A percentile compares a stretch with the other conserved stretches of the same genome.
Conservation (phyloP, 2,797 vertebrate genomes). For the Melopsittacus undulatus region DNA sequence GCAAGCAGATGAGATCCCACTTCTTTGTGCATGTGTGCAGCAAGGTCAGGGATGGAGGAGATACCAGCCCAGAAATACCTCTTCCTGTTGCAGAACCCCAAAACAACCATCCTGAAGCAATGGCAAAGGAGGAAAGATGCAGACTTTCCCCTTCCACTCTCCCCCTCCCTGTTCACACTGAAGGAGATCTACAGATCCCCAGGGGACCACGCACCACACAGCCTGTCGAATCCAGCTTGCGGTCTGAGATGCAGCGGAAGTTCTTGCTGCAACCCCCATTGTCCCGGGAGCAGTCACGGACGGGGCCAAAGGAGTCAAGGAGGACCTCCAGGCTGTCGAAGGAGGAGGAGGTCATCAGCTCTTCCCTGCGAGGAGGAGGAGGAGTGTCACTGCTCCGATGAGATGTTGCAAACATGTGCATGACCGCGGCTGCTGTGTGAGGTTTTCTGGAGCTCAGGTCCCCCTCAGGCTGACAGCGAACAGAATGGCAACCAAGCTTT, state of each 20-base stretch:
- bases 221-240: conserved; percentile 95
- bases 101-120: background rate
- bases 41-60: background rate
- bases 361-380: conserved; percentile 82
- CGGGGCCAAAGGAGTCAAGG: conserved; percentile 94
- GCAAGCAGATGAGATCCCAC: background rate
- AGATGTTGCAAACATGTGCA: accelerated
- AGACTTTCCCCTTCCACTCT: background rate
- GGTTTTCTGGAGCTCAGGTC: background rate
- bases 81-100: background rate
- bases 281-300: conserved; percentile 95
- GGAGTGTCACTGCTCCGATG: background rate
- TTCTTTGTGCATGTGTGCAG: accelerated
- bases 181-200: background rate
- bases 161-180: background rate
- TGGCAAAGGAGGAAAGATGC: background rate
- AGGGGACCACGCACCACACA: conserved; percentile 86
- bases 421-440: accelerated
- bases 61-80: background rate
- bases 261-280: conserved; percentile 98
- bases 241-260: conserved; percentile 95
- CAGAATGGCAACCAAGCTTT: background rate
- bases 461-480: background rate
- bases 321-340: conserved; percentile 98
- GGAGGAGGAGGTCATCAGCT: conserved; percentile 97